Conservation (phyloP, 2,113 vertebrate species). For the Nesoenas mayeri region DNA sequence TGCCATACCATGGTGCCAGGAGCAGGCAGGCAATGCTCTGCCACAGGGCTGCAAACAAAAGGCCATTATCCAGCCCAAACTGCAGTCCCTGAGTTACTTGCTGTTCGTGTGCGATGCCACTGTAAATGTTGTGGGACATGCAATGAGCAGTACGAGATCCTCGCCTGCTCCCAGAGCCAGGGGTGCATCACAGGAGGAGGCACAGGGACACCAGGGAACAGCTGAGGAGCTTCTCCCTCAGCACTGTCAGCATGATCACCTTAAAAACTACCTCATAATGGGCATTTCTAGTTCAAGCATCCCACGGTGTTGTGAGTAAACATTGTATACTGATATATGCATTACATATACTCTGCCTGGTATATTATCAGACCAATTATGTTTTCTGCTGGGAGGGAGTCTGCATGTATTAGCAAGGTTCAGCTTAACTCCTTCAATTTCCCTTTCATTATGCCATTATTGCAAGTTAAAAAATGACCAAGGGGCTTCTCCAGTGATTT, state of each 20-base stretch:
- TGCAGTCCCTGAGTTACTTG: accelerated
- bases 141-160: neutral
- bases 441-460: neutral
- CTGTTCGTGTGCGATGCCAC: neutral
- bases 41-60: neutral
- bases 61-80: neutral
- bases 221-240: neutral
- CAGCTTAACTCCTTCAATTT: neutral
- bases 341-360: neutral
- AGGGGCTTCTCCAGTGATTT: neutral
- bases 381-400: neutral
- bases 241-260: too few species aligned
- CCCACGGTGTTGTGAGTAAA: neutral
- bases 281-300: neutral
- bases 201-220: neutral
- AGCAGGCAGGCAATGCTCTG: neutral
- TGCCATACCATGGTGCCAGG: accelerated
- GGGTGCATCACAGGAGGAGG: accelerated
- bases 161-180: neutral
- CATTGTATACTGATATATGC: neutral
- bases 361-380: neutral
- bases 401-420: neutral
- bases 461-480: neutral
- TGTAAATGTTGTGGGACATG: neutral
- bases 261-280: neutral